phyloP scores from a whole-genome alignment of 37 sponge, comb jelly and placozoan species.

The Ephydatia muelleri region DNA sequence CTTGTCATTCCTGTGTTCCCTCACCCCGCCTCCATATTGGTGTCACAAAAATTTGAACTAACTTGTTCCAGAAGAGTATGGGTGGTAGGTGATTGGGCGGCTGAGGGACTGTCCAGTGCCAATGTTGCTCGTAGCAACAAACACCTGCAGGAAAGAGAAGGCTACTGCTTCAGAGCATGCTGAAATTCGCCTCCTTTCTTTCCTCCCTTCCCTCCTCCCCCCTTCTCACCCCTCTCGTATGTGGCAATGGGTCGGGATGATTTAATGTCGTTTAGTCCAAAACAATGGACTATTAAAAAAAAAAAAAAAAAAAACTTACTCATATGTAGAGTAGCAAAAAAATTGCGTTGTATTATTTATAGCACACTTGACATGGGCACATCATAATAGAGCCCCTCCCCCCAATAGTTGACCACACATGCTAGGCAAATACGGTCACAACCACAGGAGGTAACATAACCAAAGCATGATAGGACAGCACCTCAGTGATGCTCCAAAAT shows the following conservation, averaged over 20 bases:
- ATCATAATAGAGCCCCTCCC: too few species aligned
- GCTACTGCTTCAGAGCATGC: background rate
- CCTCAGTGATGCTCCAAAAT: too few species aligned
- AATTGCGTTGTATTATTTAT: too few species aligned
- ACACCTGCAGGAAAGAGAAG: conserved; percentile 28
- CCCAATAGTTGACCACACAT: too few species aligned
- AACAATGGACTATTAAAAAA: too few species aligned
- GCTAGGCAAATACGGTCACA: too few species aligned
- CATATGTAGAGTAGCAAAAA: too few species aligned
- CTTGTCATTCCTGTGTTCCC: background rate
- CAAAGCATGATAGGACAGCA: too few species aligned
- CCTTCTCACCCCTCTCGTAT: background rate
- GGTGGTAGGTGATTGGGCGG: conserved; percentile 76
- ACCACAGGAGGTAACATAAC: too few species aligned
- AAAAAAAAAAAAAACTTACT: too few species aligned
- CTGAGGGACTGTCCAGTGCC: conserved; percentile 54
- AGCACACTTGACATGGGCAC: too few species aligned
- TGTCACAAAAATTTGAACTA: conserved; percentile 1
- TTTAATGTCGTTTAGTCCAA: too few species aligned
- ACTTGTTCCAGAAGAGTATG: conserved; percentile 73
- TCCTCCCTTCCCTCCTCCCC: background rate
- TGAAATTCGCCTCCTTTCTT: background rate
- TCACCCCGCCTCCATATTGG: background rate
- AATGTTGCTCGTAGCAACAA: conserved; percentile 76
- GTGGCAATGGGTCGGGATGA: background rate